phyloP scores from a whole-genome alignment of 2,888 invertebrate species.

The Lasioglossum figueresi region DNA sequence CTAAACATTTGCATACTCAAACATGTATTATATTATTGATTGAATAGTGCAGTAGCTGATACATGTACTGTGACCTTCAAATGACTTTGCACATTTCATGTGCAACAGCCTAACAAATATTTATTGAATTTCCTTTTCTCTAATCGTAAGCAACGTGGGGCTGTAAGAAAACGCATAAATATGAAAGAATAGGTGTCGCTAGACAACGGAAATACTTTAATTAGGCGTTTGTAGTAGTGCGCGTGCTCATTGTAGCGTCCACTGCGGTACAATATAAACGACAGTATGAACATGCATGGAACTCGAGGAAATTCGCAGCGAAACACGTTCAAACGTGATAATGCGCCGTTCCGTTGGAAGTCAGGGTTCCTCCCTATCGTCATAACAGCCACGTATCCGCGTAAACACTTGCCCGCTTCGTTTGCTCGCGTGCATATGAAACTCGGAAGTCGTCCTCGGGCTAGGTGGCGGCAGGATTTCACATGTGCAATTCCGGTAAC shows the following conservation, averaged over 20 bases:
- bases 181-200: neutral
- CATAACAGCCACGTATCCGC: neutral
- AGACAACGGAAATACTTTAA: neutral
- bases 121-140: too few species aligned
- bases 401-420: conserved; percentile 7
- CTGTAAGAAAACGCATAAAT: neutral
- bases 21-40: too few species aligned
- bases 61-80: too few species aligned
- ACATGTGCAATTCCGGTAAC: conserved; percentile 39
- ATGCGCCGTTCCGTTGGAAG: neutral
- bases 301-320: neutral
- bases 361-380: neutral
- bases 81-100: too few species aligned
- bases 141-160: too few species aligned
- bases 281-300: neutral
- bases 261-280: neutral
- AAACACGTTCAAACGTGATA: neutral
- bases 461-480: conserved; percentile 18
- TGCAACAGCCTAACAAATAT: too few species aligned
- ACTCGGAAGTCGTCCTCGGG: conserved; percentile 17
- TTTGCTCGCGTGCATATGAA: neutral
- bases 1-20: neutral
- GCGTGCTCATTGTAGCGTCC: neutral
- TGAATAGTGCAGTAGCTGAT: too few species aligned
- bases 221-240: neutral